These are phyloP conservation scores for Pollicipes pollicipes DNA, from an alignment of 1,140 invertebrate genomes.

Conservation along the genomic window DNA sequence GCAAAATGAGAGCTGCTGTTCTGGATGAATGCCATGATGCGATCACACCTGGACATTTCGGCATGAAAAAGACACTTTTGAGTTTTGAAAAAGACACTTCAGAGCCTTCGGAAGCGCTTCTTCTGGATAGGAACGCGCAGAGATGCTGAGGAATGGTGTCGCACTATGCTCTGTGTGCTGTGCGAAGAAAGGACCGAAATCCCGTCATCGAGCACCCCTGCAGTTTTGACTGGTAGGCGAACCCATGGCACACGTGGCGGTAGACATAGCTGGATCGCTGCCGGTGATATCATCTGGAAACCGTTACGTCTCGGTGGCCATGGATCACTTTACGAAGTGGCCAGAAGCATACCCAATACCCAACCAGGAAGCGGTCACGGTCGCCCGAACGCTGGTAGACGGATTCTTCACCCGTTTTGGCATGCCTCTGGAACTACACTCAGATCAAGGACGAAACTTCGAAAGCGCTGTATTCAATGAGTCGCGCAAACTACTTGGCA, in stretches of 20 bases:
- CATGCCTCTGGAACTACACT: neutral
- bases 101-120: no score
- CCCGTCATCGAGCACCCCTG: no score
- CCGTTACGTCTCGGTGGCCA: neutral
- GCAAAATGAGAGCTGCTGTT: no score
- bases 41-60: no score
- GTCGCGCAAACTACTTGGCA: neutral
- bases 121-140: no score
- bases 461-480: neutral
- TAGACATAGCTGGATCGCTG: slow-evolving; percentile 5
- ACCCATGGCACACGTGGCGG: slow-evolving; percentile 4
- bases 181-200: no score
- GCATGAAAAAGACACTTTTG: no score
- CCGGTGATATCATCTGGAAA: neutral
- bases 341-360: neutral
- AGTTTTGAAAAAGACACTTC: no score
- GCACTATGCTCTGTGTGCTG: no score
- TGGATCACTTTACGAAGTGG: neutral
- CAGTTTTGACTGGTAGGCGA: neutral
- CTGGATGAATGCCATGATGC: no score
- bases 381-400: neutral
- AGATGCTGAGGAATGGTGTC: no score
- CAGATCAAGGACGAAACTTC: slow-evolving; percentile 4
- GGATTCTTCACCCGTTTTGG: neutral
- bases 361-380: neutral